phyloP scores from a whole-genome alignment of 2,797 vertebrate genomes.

The Microctenopoma lineatum region DNA sequence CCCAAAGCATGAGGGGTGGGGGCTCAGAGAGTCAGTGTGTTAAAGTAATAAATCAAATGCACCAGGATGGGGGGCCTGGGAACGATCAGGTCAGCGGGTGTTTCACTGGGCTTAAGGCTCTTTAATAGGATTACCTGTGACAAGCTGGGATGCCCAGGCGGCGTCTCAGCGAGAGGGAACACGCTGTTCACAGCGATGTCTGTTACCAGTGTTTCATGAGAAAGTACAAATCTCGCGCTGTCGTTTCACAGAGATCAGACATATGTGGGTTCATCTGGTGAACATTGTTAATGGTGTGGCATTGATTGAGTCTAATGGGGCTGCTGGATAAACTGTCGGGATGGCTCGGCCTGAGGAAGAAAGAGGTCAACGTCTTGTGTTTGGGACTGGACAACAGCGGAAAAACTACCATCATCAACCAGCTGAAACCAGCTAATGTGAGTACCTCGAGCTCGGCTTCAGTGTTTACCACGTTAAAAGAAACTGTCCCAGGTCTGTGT shows the following conservation, averaged over 20 bases:
- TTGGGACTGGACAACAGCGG: slow-evolving; percentile 98
- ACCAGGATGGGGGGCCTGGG: slow-evolving; percentile 19
- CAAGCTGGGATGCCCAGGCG: slow-evolving; percentile 64
- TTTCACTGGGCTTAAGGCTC: slow-evolving; percentile 69
- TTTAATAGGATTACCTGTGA: slow-evolving; percentile 78
- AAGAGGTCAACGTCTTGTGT: slow-evolving; percentile 96
- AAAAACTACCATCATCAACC: slow-evolving; percentile 99
- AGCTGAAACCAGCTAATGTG: slow-evolving; percentile 95
- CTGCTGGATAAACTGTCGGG: slow-evolving; percentile 94
- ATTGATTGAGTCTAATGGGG: slow-evolving; percentile 84
- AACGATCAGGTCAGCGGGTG: slow-evolving; percentile 58
- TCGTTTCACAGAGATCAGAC: slow-evolving; percentile 22
- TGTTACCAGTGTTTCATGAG: slow-evolving; percentile 7
- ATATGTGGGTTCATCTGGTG: slow-evolving; percentile 59
- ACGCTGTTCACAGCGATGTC: slow-evolving; percentile 25
- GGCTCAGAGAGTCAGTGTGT: slow-evolving; percentile 12
- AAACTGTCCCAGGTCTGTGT: not conserved
- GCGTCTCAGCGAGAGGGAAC: slow-evolving; percentile 36
- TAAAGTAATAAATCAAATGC: slow-evolving; percentile 49
- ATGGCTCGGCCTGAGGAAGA: slow-evolving; percentile 96
- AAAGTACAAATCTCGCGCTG: slow-evolving; percentile 1
- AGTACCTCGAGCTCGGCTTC: slow-evolving; percentile 67
- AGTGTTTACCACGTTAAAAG: not conserved
- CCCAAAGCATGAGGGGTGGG: not conserved
- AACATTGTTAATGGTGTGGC: slow-evolving; percentile 21